Evolutionary conservation across 2,797 vertebrate species (phyloP).

Genomic region (Paedocypris micromegethes): DNA sequence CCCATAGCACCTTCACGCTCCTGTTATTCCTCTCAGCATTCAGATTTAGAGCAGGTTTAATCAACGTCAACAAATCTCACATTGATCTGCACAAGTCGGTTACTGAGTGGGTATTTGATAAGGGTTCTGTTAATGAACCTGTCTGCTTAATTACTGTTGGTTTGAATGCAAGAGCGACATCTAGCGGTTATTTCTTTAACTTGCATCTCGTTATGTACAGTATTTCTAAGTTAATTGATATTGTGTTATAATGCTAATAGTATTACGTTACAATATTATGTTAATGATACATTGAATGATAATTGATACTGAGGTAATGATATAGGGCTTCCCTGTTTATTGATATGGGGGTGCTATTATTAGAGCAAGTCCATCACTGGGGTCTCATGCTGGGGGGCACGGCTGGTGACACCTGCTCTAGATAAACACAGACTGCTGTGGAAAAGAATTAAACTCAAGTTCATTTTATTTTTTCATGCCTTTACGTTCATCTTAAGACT

Average conservation of each 20-base stretch:
- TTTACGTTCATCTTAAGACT: not conserved
- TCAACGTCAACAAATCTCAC: conserved; percentile 9
- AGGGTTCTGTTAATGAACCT: conserved; percentile 60
- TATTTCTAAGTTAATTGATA: no score
- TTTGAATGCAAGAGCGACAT: conserved; percentile 45
- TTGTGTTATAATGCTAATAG: no score
- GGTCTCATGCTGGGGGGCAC: no score
- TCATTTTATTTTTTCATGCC: conserved; percentile 1
- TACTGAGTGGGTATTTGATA: conserved; percentile 43
- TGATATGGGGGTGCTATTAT: no score
- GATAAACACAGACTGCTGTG: no score
- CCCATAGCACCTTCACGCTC: conserved; percentile 61
- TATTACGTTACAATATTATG: no score
- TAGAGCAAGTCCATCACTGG: no score
- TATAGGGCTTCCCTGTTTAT: no score
- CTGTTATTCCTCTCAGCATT: conserved; percentile 28
- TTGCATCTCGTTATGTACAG: no score
- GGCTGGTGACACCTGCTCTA: no score
- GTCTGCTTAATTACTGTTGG: conserved; percentile 20
- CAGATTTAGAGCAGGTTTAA: conserved; percentile 30
- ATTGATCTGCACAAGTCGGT: conserved; percentile 6
- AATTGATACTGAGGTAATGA: no score
- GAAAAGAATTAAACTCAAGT: not conserved
- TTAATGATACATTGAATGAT: no score
- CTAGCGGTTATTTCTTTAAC: conserved; percentile 24